Evolutionary conservation across 2,113 vertebrate species (phyloP).

Genomic region (Embiotoca jacksoni): DNA sequence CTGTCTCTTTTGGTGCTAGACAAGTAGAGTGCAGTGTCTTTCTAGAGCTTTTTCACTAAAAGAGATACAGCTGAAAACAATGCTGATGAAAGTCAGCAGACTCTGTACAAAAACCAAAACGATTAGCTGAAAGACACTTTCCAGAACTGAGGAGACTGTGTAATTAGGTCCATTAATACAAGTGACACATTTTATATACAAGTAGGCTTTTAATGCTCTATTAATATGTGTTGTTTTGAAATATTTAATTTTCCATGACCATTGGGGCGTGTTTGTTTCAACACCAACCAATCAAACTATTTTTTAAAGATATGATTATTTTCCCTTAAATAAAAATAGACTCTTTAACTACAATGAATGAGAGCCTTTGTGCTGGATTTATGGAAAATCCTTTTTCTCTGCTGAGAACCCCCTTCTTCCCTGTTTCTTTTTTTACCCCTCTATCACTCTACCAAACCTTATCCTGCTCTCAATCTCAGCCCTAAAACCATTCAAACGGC

Average conservation of each 20-base stretch:
- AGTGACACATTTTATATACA: not conserved
- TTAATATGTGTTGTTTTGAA: not conserved
- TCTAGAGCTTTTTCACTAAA: not conserved
- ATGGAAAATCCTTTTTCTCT: conserved; percentile 28
- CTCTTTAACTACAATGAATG: conserved; percentile 29
- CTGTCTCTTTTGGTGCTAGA: too few species aligned
- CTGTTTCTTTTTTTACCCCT: conserved; percentile 33
- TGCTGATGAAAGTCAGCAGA: too few species aligned
- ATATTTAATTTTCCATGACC: not conserved
- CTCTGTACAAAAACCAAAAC: not conserved
- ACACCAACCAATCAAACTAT: not conserved
- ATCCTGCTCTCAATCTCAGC: conserved; percentile 47
- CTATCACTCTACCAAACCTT: conserved; percentile 32
- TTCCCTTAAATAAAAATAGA: not conserved
- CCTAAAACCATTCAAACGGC: conserved; percentile 26
- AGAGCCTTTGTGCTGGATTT: conserved; percentile 8
- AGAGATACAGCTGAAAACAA: not conserved
- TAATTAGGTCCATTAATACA: too few species aligned
- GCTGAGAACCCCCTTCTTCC: not conserved
- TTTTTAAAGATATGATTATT: not conserved
- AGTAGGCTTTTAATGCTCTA: not conserved
- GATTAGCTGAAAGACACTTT: not conserved
- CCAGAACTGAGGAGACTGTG: too few species aligned
- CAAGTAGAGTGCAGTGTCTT: not conserved
- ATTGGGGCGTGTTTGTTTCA: not conserved